Evolutionary conservation across 1,140 invertebrate species (phyloP).

Genomic region (Sycophaga agraensis): DNA sequence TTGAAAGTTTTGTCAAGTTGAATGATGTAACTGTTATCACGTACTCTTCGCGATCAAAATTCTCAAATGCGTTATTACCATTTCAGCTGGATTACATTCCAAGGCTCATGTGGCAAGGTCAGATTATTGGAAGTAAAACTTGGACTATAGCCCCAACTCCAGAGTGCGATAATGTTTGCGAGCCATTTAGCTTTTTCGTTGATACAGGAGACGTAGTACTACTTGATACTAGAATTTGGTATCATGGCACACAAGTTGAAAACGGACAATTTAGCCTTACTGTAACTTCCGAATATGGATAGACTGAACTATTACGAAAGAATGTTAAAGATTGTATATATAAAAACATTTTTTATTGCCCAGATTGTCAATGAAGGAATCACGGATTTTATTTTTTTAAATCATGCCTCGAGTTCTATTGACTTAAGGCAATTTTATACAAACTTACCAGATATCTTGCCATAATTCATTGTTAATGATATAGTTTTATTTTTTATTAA

Average conservation of each 20-base stretch:
- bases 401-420: conserved; percentile 17
- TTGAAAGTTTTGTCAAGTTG: neutral
- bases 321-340: conserved; percentile 13
- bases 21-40: neutral
- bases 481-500: conserved; percentile 22
- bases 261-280: conserved; percentile 85
- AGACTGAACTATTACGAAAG: conserved; percentile 4
- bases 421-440: conserved; percentile 21
- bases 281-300: conserved; percentile 86
- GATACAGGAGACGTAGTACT: conserved; percentile 84
- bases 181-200: conserved; percentile 73
- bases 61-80: no score
- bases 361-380: neutral
- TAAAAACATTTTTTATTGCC: conserved; percentile 7
- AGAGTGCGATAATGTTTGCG: conserved; percentile 82
- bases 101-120: conserved; percentile 91
- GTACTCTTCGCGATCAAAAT: no score
- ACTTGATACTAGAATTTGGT: conserved; percentile 91
- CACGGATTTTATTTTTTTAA: conserved; percentile 8
- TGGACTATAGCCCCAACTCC: conserved; percentile 85
- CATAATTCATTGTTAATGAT: conserved; percentile 16
- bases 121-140: conserved; percentile 81
- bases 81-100: conserved; percentile 87
- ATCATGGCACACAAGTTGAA: conserved; percentile 82
- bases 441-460: conserved; percentile 14